These are phyloP conservation scores for Pollenia angustigena DNA, from an alignment of 2,888 invertebrate genomes.

Conservation along the genomic window DNA sequence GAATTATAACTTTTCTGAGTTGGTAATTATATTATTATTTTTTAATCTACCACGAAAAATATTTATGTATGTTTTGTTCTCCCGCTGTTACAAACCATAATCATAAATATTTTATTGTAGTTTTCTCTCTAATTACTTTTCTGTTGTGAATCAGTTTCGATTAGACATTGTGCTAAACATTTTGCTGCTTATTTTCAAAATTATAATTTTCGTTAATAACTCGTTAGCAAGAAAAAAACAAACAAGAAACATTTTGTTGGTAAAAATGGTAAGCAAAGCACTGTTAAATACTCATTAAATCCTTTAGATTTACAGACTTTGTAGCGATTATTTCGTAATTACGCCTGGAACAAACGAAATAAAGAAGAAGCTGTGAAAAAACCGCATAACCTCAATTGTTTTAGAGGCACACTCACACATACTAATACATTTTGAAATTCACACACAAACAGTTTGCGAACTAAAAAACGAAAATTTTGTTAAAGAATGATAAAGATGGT, in stretches of 20 bases:
- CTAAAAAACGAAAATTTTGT: too few relatives aligned
- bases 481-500: too few relatives aligned
- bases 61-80: background rate
- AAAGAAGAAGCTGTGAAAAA: slow-evolving; percentile 20
- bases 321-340: slow-evolving; percentile 63
- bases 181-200: background rate
- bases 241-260: background rate
- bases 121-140: slow-evolving; percentile 30
- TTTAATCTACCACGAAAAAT: background rate
- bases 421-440: background rate
- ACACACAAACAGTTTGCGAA: background rate
- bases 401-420: background rate
- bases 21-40: background rate
- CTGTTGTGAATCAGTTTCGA: slow-evolving; percentile 19
- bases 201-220: slow-evolving; percentile 50
- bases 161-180: background rate
- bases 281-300: slow-evolving; percentile 54
- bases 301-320: slow-evolving; percentile 61
- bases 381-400: slow-evolving; percentile 41
- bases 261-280: slow-evolving; percentile 12
- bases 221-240: background rate
- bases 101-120: slow-evolving; percentile 33
- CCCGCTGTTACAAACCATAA: slow-evolving; percentile 4
- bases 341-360: slow-evolving; percentile 38
- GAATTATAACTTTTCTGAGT: too few relatives aligned